Base-by-base conservation (phyloP, 2,797 vertebrate species). In the Anomalospiza imberbis region DNA sequence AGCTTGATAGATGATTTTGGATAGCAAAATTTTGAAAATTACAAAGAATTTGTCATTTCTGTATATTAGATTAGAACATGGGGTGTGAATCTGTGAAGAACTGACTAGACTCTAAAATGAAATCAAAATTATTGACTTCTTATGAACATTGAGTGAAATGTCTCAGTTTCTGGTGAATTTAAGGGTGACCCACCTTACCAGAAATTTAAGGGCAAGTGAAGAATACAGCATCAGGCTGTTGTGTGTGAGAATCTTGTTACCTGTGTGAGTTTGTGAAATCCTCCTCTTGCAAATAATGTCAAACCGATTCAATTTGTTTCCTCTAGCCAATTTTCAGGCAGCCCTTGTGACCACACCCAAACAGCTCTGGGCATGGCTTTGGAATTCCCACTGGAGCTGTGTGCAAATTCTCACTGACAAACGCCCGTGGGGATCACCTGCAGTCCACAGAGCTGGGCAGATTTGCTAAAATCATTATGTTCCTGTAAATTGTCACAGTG, bases 391-490 rank as follows among this genome's bases (percentile, higher is more conserved):
- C 57, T 13, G 10, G 47, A 47, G 47, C 20, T 87, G 62, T 12
- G 44, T 44, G 28, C 5, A 6, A 28, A 54, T 73, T 84, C 50
- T 7, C 54, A 18, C 31, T 32, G 75, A 10, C 88, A 85, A 40
- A 89, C 66, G 86, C 81, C 51, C 67, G 2, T 14, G 47, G 89
- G 88, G 84, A 47, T 95, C 93, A 85, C 22, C 63, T 67, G 50
- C 16, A 54, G 63, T 50, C 50, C 81, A 75, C 28, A n/a, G 47
- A 68, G 38, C 68, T 54, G 77, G 63, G 77, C 57, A 89, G 89
- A 89, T 88, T 94, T 96, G 87, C 93, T 96, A 86, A 95, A 97
- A 93, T 93, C 73, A 72, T 91, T 93, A 72, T 57, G 32, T 88
- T 93, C 80, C 88, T 95, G 85, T 88, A 71, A 91, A 82, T 88